phyloP scores from a whole-genome alignment of 1,140 invertebrate species.

The Sycobia sp. region DNA sequence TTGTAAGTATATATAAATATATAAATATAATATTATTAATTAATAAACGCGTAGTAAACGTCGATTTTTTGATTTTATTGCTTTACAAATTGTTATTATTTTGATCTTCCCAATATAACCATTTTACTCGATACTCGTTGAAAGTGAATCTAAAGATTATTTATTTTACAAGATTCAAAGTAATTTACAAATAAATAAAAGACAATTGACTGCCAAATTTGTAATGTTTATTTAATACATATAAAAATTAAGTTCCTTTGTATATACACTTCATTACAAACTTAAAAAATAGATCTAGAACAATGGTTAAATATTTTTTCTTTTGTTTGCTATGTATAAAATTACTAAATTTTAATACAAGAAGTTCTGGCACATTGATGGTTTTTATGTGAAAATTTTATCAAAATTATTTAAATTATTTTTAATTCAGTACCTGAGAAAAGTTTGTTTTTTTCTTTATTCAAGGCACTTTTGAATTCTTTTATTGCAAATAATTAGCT shows the following conservation, averaged over 20 bases:
- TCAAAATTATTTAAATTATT: no score
- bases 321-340: no score
- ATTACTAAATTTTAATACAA: no score
- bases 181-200: conserved; percentile 28
- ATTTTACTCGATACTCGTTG: conserved; percentile 13
- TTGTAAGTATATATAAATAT: conserved; percentile 50
- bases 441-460: no score
- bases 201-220: conserved; percentile 19
- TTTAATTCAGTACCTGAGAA: no score
- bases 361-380: no score
- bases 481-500: no score
- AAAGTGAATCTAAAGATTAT: conserved; percentile 27
- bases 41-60: conserved; percentile 48
- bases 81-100: conserved; percentile 23
- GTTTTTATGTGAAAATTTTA: neutral
- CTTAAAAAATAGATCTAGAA: no score
- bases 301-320: no score
- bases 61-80: conserved; percentile 26
- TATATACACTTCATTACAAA: conserved; percentile 10
- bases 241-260: conserved; percentile 5
- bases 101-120: conserved; percentile 20
- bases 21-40: conserved; percentile 52
- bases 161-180: conserved; percentile 31
- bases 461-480: no score
- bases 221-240: conserved; percentile 30